Base-by-base conservation (phyloP, 1,140 invertebrate species). In the Palaemon carinicauda region DNA sequence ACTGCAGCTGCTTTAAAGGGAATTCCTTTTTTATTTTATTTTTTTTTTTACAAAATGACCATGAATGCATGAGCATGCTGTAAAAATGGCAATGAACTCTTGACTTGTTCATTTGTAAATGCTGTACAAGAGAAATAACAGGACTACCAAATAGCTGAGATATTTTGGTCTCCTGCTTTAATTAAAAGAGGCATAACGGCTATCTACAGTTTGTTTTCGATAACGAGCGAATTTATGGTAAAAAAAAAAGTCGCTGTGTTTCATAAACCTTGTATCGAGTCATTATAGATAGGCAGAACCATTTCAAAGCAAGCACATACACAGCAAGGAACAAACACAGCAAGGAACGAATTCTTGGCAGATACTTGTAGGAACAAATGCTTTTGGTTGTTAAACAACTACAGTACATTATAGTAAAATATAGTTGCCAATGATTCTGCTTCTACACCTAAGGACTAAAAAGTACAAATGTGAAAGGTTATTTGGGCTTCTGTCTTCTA, bases 191-290 rank as follows among this genome's bases (percentile, higher is more conserved):
- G 52, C 50, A 52, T 53, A 54, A 51, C 24, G 54, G 77, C 52
- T 52, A 53, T 33, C 51, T 79, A 53, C 50, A 79, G 24, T 53
- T 79, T 27, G 24, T 69, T 31, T 31, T 15, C 14, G 65, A 27
- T 27, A 69, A 69, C 12, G 29, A 15, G 65, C 29, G 65, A 50
- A 73, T 73, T 29, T 33, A 33, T 31, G 17, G 4, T 60, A n/a
- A n/a, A 80, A 60, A 80, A n/a, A 60, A 60, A 29, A 60, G 29
- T 69, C 65, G 29, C 24, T 80, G 78, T 80, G 78, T 60, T 60
- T 60, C 53, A 60, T 33, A 80, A 60, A 80, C 53, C 78, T 60
- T 60, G 78, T 80, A 60, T 80, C 33, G 53, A 80, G 77, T 80
- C 53, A 33, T 60, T 24, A 60, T 33, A 33, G 29, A 60, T 27